Conservation (phyloP, 2,888 invertebrate genomes). For the Globia sparganii region DNA sequence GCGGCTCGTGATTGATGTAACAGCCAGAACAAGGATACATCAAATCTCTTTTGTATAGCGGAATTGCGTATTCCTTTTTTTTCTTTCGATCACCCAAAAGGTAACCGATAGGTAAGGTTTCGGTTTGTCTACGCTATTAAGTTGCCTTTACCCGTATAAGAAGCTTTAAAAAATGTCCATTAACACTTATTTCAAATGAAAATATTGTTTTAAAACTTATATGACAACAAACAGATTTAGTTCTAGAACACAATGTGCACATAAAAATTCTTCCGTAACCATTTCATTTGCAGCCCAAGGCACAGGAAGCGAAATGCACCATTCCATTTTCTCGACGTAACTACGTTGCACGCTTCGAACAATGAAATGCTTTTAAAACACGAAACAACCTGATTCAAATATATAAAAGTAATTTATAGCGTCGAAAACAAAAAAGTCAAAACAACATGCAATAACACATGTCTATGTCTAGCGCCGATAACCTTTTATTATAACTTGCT, state of each 20-base stretch:
- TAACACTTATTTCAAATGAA: neutral
- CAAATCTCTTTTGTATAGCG: conserved; percentile 79
- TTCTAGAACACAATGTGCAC: conserved; percentile 75
- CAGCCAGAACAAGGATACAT: conserved; percentile 79
- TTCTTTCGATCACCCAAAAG: conserved; percentile 64
- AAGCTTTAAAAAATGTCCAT: neutral
- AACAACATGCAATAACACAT: conserved; percentile 23
- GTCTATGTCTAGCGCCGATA: neutral
- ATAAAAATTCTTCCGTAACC: conserved; percentile 81
- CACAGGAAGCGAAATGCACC: conserved; percentile 85
- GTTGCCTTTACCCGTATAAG: conserved; percentile 16
- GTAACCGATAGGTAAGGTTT: conserved; percentile 61
- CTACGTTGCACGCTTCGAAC: conserved; percentile 86
- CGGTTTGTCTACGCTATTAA: conserved; percentile 32
- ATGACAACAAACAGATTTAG: conserved; percentile 64
- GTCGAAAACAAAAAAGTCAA: conserved; percentile 66
- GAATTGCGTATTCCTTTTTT: conserved; percentile 73
- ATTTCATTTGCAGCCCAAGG: conserved; percentile 87
- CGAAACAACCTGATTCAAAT: conserved; percentile 84
- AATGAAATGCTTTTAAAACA: conserved; percentile 90
- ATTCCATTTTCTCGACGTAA: conserved; percentile 87
- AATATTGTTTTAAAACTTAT: conserved; percentile 9
- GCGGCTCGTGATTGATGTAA: conserved; percentile 84
- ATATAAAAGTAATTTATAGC: conserved; percentile 79
- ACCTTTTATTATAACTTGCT: neutral